phyloP scores from a whole-genome alignment of 2,113 vertebrate genomes.

The Anguilla rostrata region DNA sequence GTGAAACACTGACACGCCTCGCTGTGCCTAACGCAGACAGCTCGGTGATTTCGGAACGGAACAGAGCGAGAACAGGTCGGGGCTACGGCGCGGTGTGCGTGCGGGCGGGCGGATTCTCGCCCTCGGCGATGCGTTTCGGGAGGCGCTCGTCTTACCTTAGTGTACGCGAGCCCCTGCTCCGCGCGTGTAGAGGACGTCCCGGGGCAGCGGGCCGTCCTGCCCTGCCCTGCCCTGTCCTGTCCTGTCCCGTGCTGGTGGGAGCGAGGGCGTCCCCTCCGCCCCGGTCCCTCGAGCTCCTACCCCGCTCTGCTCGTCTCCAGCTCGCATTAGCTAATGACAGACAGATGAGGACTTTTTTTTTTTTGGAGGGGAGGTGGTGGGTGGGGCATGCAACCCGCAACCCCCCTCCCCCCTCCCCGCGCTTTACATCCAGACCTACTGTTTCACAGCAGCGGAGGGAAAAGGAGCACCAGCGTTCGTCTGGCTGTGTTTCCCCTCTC shows the following conservation, averaged over 20 bases:
- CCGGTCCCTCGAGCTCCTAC: constrained; percentile 36
- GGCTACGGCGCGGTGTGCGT: too few species aligned
- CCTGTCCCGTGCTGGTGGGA: constrained; percentile 34
- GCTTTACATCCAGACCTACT: constrained; percentile 42
- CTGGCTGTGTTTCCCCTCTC: constrained; percentile 60
- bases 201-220: neutral
- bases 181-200: neutral
- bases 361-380: constrained; percentile 40
- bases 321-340: constrained; percentile 55
- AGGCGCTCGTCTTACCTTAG: constrained; percentile 51
- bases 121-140: neutral
- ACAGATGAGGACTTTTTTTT: constrained; percentile 48
- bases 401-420: too few species aligned
- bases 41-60: too few species aligned
- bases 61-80: too few species aligned
- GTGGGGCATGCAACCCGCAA: constrained; percentile 29
- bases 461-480: constrained; percentile 35
- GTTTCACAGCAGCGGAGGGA: constrained; percentile 27
- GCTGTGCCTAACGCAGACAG: too few species aligned
- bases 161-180: constrained; percentile 21
- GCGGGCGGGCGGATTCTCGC: too few species aligned
- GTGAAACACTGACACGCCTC: neutral
- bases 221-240: constrained; percentile 39
- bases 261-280: constrained; percentile 42
- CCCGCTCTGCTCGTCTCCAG: constrained; percentile 45